Evolutionary conservation across 2,797 vertebrate species (phyloP), one percentile per base, ranked within the genome.

Genomic region (Danio jaintianensis): DNA sequence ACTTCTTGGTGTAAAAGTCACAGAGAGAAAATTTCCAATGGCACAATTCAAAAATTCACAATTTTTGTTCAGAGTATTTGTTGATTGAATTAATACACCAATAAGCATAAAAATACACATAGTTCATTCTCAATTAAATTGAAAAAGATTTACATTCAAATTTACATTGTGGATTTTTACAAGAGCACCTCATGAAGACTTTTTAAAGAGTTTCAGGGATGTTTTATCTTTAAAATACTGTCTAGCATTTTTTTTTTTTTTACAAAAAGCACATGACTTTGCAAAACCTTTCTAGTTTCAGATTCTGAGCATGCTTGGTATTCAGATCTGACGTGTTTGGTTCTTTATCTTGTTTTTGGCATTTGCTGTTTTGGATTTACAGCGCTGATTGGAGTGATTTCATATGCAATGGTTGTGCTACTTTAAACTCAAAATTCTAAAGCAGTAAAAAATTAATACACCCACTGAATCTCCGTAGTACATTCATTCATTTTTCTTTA

Each of bases 301-400:
- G 15, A 29, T 62, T 61, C 20, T 48, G 55, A n/a, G 43, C 43
- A 74, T 74, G 59, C 43, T 38, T 50, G 72, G 10, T 75, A 38
- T 69, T 50, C 47, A 50, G 47, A 40, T 74, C 22, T 63, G 58
- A 75, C 36, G 16, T 50, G 22, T 45, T 59, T 50, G 72, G 2
- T 20, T 47, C 29, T 75, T 50, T 40, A 62, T 40, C 56, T 75
- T 18, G 22, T 62, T 18, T 61, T n/a, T 72, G 38, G 6, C 7
- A 42, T 71, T 55, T 15, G 36, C 9, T 20, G 48, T 40, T 69
- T 38, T 11, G 29, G 15, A 48, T 67, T n/a, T 52, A n/a, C 22
- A 16, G 66, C 20, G 29, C 7, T 45, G 15, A 59, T 15, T 12
- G 40, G 12, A 47, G 4, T 52, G 20, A 36, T 47, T 59, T 29